Evolutionary conservation across 1,140 invertebrate genomes (phyloP), one percentile per base, ranked within the genome.

Genomic region (Drosophila tsacasi): DNA sequence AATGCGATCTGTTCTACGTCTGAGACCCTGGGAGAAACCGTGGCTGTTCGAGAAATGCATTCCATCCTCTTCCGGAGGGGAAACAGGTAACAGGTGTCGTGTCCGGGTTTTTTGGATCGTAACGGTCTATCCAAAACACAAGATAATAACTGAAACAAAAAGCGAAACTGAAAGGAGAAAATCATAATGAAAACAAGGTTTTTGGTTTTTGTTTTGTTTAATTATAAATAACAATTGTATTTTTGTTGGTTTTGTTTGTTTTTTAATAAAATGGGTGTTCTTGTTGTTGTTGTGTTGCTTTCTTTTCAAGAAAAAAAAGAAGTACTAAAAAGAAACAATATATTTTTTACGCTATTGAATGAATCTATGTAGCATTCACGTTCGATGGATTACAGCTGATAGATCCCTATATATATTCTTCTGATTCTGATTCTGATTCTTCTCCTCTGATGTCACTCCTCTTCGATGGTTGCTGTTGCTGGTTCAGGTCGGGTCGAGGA

Each of bases 181-280:
- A 65, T 50, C 9, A 90, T 55, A 90, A 90, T 85, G 58, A 85
- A 90, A 90, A 90, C 85, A 85, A 89, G 72, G 42, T 52, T 49
- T 39, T 63, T 90, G 83, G 67, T 85, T 85, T 89, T 89, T 82
- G 67, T 73, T 90, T 90, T 90, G 69, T 89, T 90, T 90, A 90
- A 90, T 90, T 90, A 90, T 90, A 90, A 90, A 90, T 90, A 90
- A 90, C 85, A 90, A 90, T 90, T 90, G 81, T 90, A 90, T 90
- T 90, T 90, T 55, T 55, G 54, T 55, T 52, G 27, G 49, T 52
- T 52, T 52, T 52, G 25, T 55, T 21, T 55, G 6, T 85, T 54
- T 85, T 77, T 87, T 80, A 87, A 87, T 87, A 87, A 87, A 87
- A 87, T 81, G 80, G 81, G 71, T 85, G 81, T 84, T 85, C 59